Evolutionary conservation across 2,888 invertebrate species (phyloP).

Genomic region (Pristionchus exspectatus): DNA sequence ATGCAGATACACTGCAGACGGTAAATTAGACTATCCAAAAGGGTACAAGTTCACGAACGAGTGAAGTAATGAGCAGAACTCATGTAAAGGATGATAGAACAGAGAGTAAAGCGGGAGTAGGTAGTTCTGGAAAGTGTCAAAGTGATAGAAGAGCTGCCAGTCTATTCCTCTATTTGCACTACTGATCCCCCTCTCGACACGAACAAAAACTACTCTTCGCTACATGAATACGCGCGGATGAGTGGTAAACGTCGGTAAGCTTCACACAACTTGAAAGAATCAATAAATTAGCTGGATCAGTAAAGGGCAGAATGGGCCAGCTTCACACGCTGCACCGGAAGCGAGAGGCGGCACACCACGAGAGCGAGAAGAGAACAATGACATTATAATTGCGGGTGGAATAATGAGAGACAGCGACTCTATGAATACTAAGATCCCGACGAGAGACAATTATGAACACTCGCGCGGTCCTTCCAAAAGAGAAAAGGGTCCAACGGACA

Average conservation of each 20-base stretch:
- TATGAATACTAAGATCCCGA: slow-evolving; percentile 49
- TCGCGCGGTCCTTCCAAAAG: not conserved
- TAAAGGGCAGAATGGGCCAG: not conserved
- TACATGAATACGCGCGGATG: slow-evolving; percentile 1
- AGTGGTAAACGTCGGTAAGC: slow-evolving; percentile 2
- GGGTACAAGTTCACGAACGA: not conserved
- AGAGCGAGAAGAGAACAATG: slow-evolving; percentile 50
- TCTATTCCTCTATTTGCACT: slow-evolving; percentile 47
- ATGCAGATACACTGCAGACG: not conserved
- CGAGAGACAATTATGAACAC: slow-evolving; percentile 35
- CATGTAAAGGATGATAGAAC: not conserved
- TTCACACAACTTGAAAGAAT: not conserved
- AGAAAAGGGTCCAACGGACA: slow-evolving; percentile 24
- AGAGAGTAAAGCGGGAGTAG: not conserved
- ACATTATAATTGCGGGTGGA: slow-evolving; percentile 50
- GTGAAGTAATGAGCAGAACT: not conserved
- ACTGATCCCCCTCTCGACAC: slow-evolving; percentile 43
- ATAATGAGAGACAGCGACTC: slow-evolving; percentile 54
- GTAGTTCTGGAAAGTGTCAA: slow-evolving; percentile 28
- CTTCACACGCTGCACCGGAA: slow-evolving; percentile 44
- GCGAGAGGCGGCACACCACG: slow-evolving; percentile 44
- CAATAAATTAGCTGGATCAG: not conserved
- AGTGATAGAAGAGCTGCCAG: slow-evolving; percentile 41
- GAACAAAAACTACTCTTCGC: slow-evolving; percentile 39
- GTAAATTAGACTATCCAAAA: not conserved